Conservation (phyloP, 2,797 vertebrate genomes). For the Aphelocoma californica region DNA sequence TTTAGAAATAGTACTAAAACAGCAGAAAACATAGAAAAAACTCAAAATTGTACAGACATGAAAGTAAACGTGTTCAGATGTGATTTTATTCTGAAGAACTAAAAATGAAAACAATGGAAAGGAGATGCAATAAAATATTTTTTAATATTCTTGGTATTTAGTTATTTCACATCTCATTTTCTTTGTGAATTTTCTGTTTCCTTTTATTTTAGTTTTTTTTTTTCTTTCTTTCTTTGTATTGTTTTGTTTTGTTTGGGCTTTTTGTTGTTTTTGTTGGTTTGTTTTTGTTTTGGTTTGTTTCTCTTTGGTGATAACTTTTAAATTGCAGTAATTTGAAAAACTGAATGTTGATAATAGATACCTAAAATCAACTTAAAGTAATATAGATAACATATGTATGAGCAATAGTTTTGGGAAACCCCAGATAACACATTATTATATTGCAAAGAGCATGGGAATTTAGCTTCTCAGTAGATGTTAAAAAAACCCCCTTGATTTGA, state of each 20-base stretch:
- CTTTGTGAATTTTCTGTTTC: neutral
- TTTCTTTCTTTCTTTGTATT: no score
- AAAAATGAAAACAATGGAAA: neutral
- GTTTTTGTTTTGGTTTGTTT: neutral
- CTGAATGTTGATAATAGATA: neutral
- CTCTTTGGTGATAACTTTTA: neutral
- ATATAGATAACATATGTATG: neutral
- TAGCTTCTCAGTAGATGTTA: neutral
- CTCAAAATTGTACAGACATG: neutral
- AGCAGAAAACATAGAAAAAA: neutral
- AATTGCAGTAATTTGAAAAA: neutral
- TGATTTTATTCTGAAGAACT: neutral
- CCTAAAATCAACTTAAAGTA: neutral
- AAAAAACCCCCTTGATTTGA: neutral
- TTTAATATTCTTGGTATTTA: neutral
- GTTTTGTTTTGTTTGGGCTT: neutral
- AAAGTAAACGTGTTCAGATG: rapidly evolving
- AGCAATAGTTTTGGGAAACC: neutral
- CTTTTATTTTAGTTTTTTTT: neutral
- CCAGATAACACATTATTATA: neutral
- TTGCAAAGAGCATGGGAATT: neutral
- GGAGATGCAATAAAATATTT: neutral
- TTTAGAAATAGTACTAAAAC: neutral
- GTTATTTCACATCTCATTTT: neutral
- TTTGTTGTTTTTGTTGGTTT: neutral